Conservation (phyloP, 2,888 invertebrate species). For the Flexamia atlantica region DNA sequence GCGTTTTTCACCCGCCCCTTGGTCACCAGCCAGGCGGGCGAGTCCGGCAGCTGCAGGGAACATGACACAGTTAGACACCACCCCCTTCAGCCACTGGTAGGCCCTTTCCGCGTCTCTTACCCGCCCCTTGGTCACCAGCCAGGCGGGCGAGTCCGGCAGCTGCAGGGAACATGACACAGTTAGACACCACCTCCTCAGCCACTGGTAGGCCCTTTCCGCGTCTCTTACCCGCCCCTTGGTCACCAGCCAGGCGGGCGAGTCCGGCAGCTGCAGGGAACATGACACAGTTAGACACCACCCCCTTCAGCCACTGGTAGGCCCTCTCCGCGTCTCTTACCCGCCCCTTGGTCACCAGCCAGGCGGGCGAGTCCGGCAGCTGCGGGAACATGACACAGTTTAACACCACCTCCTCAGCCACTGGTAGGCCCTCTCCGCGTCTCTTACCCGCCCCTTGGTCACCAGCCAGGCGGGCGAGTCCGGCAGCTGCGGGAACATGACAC, state of each 20-base stretch:
- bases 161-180: too few species aligned
- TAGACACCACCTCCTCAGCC: slow-evolving; percentile 79
- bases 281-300: slow-evolving; percentile 78
- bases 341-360: slow-evolving; percentile 79
- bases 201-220: slow-evolving; percentile 77
- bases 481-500: too few species aligned
- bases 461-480: slow-evolving; percentile 80
- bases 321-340: slow-evolving; percentile 77
- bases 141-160: slow-evolving; percentile 80
- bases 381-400: too few species aligned
- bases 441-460: slow-evolving; percentile 77
- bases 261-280: slow-evolving; percentile 80
- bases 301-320: slow-evolving; percentile 77
- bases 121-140: slow-evolving; percentile 78
- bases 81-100: slow-evolving; percentile 77
- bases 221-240: slow-evolving; percentile 78
- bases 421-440: slow-evolving; percentile 77
- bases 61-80: too few species aligned
- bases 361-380: slow-evolving; percentile 79
- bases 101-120: slow-evolving; percentile 77
- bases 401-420: slow-evolving; percentile 79
- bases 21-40: slow-evolving; percentile 79
- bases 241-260: slow-evolving; percentile 79
- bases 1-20: slow-evolving; percentile 78
- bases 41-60: slow-evolving; percentile 80